A percentile compares a stretch with the other conserved stretches of the same genome.
These are phyloP conservation scores for Cyprinodon brontotheroides DNA, from an alignment of 2,113 vertebrate genomes.

Conservation along the genomic window DNA sequence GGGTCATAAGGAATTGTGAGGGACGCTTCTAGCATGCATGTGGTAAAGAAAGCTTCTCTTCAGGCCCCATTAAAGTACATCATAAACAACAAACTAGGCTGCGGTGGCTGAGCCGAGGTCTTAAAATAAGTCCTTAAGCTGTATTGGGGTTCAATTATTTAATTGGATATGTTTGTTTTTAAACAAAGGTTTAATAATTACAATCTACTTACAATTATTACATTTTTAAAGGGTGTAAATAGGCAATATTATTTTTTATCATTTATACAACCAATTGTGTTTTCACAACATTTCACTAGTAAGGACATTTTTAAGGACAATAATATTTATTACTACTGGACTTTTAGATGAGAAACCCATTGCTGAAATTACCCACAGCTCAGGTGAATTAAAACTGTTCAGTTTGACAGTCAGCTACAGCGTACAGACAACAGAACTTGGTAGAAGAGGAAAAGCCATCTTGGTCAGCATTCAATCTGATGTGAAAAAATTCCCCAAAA, in stretches of 20 bases:
- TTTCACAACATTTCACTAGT: not conserved
- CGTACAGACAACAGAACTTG: no score
- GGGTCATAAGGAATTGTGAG: constrained; percentile 29
- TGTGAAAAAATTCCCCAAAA: no score
- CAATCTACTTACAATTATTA: not conserved
- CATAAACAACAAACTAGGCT: constrained; percentile 47
- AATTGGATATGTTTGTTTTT: not conserved
- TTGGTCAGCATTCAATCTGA: no score
- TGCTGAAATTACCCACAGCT: no score
- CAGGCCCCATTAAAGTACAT: constrained; percentile 40
- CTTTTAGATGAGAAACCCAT: not conserved
- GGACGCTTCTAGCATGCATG: not conserved
- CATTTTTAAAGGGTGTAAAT: not conserved
- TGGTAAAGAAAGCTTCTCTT: constrained; percentile 54
- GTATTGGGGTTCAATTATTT: not conserved
- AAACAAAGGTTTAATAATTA: not conserved
- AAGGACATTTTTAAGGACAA: not conserved
- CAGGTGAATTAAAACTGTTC: no score
- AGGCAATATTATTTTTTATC: not conserved
- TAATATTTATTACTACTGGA: not conserved
- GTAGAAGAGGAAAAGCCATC: no score
- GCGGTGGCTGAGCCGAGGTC: constrained; percentile 22
- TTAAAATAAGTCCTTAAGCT: not conserved
- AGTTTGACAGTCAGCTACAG: no score
- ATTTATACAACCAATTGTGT: no score